A percentile compares a stretch with the other conserved stretches of the same genome.
Evolutionary conservation across 2,888 invertebrate genomes (phyloP).

Genomic region (Eilema sororculum): DNA sequence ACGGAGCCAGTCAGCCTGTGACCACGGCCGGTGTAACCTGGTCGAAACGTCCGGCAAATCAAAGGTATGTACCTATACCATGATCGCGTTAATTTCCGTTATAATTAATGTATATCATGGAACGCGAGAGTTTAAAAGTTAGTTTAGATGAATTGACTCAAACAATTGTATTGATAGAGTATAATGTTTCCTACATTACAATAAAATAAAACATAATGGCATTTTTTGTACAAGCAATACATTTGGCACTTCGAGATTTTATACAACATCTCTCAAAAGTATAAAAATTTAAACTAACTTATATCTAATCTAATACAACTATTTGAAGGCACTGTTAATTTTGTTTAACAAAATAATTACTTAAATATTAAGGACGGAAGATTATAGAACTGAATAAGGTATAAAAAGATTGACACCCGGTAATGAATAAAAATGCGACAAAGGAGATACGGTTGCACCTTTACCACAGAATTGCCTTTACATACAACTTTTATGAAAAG

Average conservation of each 20-base stretch:
- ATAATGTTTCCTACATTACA: neutral
- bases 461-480: too few species aligned
- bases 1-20: too few species aligned
- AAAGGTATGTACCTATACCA: too few species aligned
- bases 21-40: too few species aligned
- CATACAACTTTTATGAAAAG: too few species aligned
- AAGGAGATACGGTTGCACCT: too few species aligned
- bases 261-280: slow-evolving; percentile 37
- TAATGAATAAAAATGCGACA: neutral
- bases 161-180: neutral
- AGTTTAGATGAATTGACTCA: too few species aligned
- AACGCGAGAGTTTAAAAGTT: too few species aligned
- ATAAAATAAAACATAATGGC: slow-evolving; percentile 60
- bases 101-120: too few species aligned
- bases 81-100: too few species aligned
- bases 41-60: too few species aligned
- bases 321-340: slow-evolving; percentile 33
- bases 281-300: slow-evolving; percentile 19
- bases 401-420: neutral
- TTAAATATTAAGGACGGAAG: slow-evolving; percentile 52
- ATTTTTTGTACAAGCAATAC: slow-evolving; percentile 73
- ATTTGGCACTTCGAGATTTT: slow-evolving; percentile 77
- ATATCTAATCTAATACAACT: slow-evolving; percentile 1
- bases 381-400: slow-evolving; percentile 33
- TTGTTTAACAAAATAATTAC: slow-evolving; percentile 31